These are phyloP conservation scores for Trichogramma pretiosum DNA, from an alignment of 1,140 invertebrate genomes.

Conservation along the genomic window DNA sequence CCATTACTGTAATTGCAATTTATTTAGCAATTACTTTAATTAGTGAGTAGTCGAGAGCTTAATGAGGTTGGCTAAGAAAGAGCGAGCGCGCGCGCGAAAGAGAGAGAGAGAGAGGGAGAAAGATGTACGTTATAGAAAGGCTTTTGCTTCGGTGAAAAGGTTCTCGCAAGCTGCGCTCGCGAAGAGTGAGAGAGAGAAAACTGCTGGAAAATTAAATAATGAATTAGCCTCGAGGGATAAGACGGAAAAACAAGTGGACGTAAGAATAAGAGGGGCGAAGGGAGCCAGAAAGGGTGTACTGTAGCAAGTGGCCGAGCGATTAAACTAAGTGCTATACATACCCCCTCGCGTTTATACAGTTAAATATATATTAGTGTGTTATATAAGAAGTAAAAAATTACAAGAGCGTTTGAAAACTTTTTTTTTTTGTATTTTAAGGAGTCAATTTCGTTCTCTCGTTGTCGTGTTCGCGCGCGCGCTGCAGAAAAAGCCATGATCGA, in stretches of 20 bases:
- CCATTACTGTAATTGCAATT: slow-evolving; percentile 47
- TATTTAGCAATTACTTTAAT: slow-evolving; percentile 48
- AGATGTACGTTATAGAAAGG: slow-evolving; percentile 21
- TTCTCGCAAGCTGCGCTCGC: slow-evolving; percentile 19
- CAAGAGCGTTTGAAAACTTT: no score
- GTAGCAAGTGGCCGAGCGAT: slow-evolving; percentile 28
- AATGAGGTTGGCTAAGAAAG: slow-evolving; percentile 17
- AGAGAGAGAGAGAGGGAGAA: slow-evolving; percentile 1
- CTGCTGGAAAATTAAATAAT: slow-evolving; percentile 46
- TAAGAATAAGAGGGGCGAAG: slow-evolving; percentile 26
- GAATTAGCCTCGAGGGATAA: slow-evolving; percentile 44
- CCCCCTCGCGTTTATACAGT: no score
- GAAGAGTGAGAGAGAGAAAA: slow-evolving; percentile 24
- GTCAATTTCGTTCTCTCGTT: no score
- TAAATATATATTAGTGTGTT: no score
- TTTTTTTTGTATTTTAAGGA: no score
- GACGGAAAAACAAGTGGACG: slow-evolving; percentile 45
- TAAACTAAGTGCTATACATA: slow-evolving; percentile 47
- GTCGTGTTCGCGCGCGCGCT: no score
- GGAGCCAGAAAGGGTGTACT: slow-evolving; percentile 14
- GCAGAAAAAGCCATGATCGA: no score
- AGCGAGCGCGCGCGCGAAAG: slow-evolving; percentile 16
- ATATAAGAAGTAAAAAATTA: no score
- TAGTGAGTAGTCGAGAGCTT: slow-evolving; percentile 34
- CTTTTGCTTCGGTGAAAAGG: no score